Evolutionary conservation across 1,140 invertebrate genomes (phyloP).

Genomic region (Monomorium pharaonis): DNA sequence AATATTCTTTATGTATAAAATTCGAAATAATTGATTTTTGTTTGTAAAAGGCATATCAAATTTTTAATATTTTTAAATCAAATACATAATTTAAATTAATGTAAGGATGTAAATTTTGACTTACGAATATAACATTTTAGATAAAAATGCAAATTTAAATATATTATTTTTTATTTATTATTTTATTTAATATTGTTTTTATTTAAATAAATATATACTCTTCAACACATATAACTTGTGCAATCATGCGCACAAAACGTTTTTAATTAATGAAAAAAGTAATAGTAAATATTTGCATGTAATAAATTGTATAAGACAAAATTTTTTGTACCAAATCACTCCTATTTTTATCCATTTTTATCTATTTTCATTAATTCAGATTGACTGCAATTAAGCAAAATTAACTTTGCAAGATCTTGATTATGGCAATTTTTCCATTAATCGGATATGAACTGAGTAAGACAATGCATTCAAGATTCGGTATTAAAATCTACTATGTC

Average conservation of each 20-base stretch:
- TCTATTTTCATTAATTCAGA: slow-evolving; percentile 17
- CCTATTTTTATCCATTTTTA: too few relatives aligned
- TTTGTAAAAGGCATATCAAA: too few relatives aligned
- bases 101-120: too few relatives aligned
- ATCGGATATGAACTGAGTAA: neutral
- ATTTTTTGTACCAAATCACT: slow-evolving; percentile 53
- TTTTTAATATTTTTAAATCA: neutral
- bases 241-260: neutral
- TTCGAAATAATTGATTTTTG: too few relatives aligned
- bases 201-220: neutral
- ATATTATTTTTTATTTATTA: neutral
- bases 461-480: neutral
- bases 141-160: neutral
- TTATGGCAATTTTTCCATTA: neutral
- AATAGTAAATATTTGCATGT: neutral
- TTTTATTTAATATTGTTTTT: neutral
- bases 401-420: slow-evolving; percentile 13
- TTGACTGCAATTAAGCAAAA: neutral
- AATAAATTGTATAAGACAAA: neutral
- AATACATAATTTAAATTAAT: neutral
- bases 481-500: neutral
- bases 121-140: neutral
- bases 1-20: too few relatives aligned
- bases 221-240: neutral
- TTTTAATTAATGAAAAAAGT: neutral